phyloP scores from a whole-genome alignment of 2,113 vertebrate genomes.

The Meles meles region DNA sequence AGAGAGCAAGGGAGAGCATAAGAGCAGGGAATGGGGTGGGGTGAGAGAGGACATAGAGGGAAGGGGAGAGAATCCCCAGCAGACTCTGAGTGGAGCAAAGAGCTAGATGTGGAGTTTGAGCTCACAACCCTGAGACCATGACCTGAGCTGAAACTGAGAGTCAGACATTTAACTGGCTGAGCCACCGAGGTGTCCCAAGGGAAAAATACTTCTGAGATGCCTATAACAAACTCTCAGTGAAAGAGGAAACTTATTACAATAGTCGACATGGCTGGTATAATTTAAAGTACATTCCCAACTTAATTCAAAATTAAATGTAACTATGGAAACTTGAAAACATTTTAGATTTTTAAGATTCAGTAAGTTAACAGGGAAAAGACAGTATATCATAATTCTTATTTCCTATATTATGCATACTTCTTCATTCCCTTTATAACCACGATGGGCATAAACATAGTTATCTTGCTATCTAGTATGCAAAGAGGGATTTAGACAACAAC shows the following conservation, averaged over 20 bases:
- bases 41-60: not conserved
- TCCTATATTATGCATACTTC: not conserved
- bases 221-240: not conserved
- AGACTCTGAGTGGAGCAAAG: not conserved
- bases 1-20: not conserved
- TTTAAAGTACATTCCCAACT: not conserved
- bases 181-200: not conserved
- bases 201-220: not conserved
- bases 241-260: not conserved
- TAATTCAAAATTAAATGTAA: not conserved
- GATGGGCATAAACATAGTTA: not conserved
- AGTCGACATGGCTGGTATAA: not conserved
- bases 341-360: conserved; percentile 19
- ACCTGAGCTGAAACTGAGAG: not conserved
- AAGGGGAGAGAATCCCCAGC: not conserved
- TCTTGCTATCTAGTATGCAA: not conserved
- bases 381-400: not conserved
- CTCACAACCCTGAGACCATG: not conserved
- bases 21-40: not conserved
- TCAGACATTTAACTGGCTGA: not conserved
- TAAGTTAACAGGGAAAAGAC: not conserved
- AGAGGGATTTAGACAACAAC: not conserved
- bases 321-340: not conserved
- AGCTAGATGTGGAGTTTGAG: not conserved
- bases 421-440: not conserved